phyloP scores from a whole-genome alignment of 2,113 vertebrate genomes.

The Ctenodactylus gundi region DNA sequence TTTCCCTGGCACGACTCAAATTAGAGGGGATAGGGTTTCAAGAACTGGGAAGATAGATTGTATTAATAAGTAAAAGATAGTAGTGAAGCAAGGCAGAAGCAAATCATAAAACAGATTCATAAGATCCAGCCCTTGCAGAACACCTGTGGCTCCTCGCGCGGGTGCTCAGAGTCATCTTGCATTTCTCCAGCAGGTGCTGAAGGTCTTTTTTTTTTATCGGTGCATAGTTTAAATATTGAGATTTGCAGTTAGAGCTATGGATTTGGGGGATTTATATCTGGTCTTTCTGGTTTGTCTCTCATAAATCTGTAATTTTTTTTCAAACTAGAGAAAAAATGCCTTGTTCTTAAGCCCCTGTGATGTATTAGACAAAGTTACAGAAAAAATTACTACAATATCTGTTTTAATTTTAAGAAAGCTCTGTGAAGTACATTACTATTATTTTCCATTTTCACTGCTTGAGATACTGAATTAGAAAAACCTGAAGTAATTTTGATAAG shows the following conservation, averaged over 20 bases:
- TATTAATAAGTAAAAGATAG: conserved; percentile 12
- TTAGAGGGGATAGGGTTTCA: conserved; percentile 13
- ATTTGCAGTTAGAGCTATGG: not conserved
- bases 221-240: not conserved
- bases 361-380: not conserved
- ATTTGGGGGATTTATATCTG: not conserved
- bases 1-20: conserved; percentile 16
- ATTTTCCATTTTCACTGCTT: not conserved
- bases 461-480: not conserved
- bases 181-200: not conserved
- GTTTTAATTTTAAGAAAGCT: not conserved
- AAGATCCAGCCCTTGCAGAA: not conserved
- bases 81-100: not conserved
- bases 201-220: not conserved
- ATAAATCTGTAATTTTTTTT: not conserved
- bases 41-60: not conserved
- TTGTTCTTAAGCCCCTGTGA: not conserved
- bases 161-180: not conserved
- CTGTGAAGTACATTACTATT: not conserved
- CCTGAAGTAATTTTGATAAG: not conserved
- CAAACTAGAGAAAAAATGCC: not conserved
- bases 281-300: not conserved
- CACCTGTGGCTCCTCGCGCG: not conserved
- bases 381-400: not conserved
- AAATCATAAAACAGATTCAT: not conserved